Evolutionary conservation across 2,888 invertebrate species (phyloP).

Genomic region (Eupithecia inturbata): DNA sequence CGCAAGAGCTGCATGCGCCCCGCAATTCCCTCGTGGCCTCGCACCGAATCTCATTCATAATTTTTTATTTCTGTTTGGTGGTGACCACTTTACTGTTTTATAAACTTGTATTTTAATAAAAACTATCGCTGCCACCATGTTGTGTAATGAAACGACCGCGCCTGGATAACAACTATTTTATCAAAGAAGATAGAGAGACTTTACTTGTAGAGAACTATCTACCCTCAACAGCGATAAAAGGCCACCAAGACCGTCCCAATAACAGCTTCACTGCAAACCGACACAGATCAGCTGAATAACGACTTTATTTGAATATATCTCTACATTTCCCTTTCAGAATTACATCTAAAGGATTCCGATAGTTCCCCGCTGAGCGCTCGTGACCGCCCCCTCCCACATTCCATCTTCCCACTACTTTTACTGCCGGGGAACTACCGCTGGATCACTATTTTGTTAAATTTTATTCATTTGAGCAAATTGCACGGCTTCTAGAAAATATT

Average conservation of each 20-base stretch:
- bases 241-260: neutral
- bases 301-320: neutral
- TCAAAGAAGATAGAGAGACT: neutral
- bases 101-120: neutral
- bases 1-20: no score
- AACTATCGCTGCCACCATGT: neutral
- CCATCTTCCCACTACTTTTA: neutral
- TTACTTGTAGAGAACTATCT: neutral
- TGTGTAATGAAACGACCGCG: neutral
- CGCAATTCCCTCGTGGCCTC: no score
- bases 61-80: no score
- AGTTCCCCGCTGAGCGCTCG: neutral
- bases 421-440: neutral
- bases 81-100: no score
- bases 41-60: no score
- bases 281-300: neutral
- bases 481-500: neutral
- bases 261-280: neutral
- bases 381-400: neutral
- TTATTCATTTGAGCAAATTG: slow-evolving; percentile 3
- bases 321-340: neutral
- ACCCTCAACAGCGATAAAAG: neutral
- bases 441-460: slow-evolving; percentile 2
- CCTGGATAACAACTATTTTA: neutral
- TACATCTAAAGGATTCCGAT: neutral